These are phyloP conservation scores for Ditylenchus weischeri DNA, from an alignment of 2,888 invertebrate species.

Conservation along the genomic window DNA sequence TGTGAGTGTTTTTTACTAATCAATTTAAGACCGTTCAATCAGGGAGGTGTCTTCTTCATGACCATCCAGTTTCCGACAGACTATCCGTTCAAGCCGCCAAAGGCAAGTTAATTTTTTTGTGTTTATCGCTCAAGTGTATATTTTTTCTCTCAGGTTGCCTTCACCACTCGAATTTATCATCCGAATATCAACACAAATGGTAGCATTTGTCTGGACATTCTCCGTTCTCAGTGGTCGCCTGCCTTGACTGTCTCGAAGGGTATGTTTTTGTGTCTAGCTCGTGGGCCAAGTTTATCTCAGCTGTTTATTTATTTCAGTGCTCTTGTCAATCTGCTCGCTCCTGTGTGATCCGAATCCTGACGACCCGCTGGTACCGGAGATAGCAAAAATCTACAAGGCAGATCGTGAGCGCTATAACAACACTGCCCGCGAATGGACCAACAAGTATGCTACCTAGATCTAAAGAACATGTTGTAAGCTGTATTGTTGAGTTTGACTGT, in stretches of 20 bases:
- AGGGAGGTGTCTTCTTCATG: slow-evolving; percentile 88
- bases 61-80: slow-evolving; percentile 99
- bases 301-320: slow-evolving; percentile 66
- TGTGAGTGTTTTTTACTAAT: too few species aligned
- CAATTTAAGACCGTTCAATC: slow-evolving; percentile 60
- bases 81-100: slow-evolving; percentile 99
- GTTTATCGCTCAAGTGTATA: too few species aligned
- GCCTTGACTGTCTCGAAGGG: slow-evolving; percentile 98
- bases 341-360: slow-evolving; percentile 99
- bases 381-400: slow-evolving; percentile 99
- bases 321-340: slow-evolving; percentile 99
- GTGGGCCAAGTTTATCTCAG: not conserved
- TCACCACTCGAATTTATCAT: slow-evolving; percentile 99
- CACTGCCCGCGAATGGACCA: slow-evolving; percentile 99
- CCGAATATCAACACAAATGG: slow-evolving; percentile 98
- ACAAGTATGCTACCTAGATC: slow-evolving; percentile 60
- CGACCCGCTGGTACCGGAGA: slow-evolving; percentile 99
- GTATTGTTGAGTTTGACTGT: too few species aligned
- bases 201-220: slow-evolving; percentile 99
- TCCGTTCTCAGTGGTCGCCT: slow-evolving; percentile 99
- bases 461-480: too few species aligned
- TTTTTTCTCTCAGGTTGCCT: slow-evolving; percentile 71
- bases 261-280: not conserved
- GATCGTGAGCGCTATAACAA: slow-evolving; percentile 97
- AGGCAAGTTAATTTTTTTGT: slow-evolving; percentile 43